A percentile compares a stretch with the other conserved stretches of the same genome.
These are phyloP conservation scores for Albula goreensis DNA, from an alignment of 2,113 vertebrate genomes.

Conservation along the genomic window DNA sequence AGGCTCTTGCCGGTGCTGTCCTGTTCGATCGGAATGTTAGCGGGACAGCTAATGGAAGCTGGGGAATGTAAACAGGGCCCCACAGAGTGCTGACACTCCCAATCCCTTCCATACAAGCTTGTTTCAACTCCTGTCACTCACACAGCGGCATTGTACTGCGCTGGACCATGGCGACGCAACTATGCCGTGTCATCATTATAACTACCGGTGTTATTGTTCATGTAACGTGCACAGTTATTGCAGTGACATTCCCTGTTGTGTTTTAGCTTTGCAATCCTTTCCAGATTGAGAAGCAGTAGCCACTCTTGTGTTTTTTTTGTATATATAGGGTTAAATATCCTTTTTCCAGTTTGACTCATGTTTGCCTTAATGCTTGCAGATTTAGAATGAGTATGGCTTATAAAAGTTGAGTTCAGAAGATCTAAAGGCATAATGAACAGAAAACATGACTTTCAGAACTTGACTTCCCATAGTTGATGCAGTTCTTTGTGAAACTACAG, in stretches of 20 bases:
- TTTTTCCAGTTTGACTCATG: neutral
- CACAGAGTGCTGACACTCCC: constrained; percentile 59
- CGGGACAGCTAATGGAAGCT: constrained; percentile 36
- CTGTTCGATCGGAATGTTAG: neutral
- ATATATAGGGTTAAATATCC: neutral
- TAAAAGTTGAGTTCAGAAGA: too few relatives aligned
- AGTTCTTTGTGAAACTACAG: too few relatives aligned
- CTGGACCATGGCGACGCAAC: neutral
- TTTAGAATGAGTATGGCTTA: too few relatives aligned
- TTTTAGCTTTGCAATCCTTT: neutral
- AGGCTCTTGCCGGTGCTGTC: neutral
- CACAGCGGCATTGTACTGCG: constrained; percentile 50
- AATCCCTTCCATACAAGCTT: constrained; percentile 55
- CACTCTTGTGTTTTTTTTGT: neutral
- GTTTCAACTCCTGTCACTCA: constrained; percentile 52
- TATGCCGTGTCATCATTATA: constrained; percentile 4
- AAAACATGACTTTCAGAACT: neutral
- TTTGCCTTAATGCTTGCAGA: neutral
- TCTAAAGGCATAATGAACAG: too few relatives aligned
- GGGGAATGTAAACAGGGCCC: constrained; percentile 49
- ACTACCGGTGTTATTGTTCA: constrained; percentile 9
- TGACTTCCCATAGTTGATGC: too few relatives aligned
- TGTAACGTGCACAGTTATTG: neutral
- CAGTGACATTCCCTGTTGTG: neutral
- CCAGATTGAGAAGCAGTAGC: neutral